Base-by-base conservation (phyloP, 1,140 invertebrate genomes). In the Rhagoletis pomonella region DNA sequence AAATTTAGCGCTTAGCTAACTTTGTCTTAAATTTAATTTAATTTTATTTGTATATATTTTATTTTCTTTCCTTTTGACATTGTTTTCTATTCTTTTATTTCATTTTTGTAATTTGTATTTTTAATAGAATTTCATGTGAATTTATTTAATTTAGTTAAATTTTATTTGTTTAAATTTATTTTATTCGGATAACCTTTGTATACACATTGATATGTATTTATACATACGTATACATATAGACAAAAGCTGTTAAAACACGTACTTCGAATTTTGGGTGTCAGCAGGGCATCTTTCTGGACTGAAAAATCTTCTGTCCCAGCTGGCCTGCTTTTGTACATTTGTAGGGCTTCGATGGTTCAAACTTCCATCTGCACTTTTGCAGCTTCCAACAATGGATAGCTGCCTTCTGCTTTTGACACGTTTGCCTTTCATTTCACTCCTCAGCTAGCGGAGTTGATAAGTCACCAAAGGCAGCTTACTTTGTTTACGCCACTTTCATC, bases 211-310 rank as follows among this genome's bases (percentile, higher is more conserved):
- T n/a, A 84, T 7, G 5, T 29, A 10, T 5, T 17, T 6, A n/a
- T 58, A 17, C 19, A 12, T 58, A 50, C 4, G 14, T 55, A 42
- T 6, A 9, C 29, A 39, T 42, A 67, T 39, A 29, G n/a, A 39
- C 0, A 73, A 73, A 73, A 42, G 67, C 39, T 44, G 67, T 73
- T 81, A 81, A 47, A 55, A 81, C 73, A 81, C 73, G 73, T 81
- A 47, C 73, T 1, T 9, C 10, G n/a, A 29, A 14, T 69, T 55
- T 55, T 81, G 44, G 55, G 73, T 58, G 73, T 81, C 73, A 81
- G 44, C 47, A 19, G 73, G 9, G 19, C n/a, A 81, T 12, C 10
- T 55, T 81, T 81, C 17, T n/a, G 44, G 19, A n/a, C 73, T 58
- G 14, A 6, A 7, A 55, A 55, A 9, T 6, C 0, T 14, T 14